A percentile compares a stretch with the other conserved stretches of the same genome.
Evolutionary conservation across 1,140 invertebrate genomes (phyloP).

Genomic region (Tyrophagus putrescentiae): DNA sequence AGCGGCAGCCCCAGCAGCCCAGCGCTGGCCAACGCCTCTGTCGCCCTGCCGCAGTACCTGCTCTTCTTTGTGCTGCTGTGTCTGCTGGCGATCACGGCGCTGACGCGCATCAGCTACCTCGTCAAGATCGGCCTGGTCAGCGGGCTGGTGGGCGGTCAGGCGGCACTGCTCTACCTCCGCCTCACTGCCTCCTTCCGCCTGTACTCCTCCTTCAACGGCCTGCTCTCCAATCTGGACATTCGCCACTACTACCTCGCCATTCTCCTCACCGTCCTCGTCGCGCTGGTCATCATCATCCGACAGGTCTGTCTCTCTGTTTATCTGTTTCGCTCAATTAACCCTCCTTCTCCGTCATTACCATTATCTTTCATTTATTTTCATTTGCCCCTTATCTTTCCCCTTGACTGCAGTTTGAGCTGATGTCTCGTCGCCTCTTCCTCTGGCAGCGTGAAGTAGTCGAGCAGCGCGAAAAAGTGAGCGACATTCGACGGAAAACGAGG

Average conservation of each 20-base stretch:
- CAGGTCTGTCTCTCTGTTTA: slow-evolving; percentile 27
- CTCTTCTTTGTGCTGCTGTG: slow-evolving; percentile 52
- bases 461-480: slow-evolving; percentile 64
- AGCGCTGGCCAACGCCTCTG: neutral
- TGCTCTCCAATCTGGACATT: neutral
- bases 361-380: slow-evolving; percentile 9
- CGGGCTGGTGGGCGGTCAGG: slow-evolving; percentile 44
- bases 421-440: slow-evolving; percentile 55
- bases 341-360: no score
- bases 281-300: slow-evolving; percentile 36
- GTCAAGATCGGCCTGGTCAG: slow-evolving; percentile 49
- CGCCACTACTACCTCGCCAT: slow-evolving; percentile 6
- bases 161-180: slow-evolving; percentile 44
- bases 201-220: slow-evolving; percentile 24
- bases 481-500: slow-evolving; percentile 71
- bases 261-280: slow-evolving; percentile 36
- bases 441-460: slow-evolving; percentile 55
- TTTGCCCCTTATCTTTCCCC: slow-evolving; percentile 18
- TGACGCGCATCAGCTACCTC: slow-evolving; percentile 54
- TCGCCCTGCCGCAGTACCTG: slow-evolving; percentile 50
- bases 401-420: slow-evolving; percentile 61
- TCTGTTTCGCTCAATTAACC: slow-evolving; percentile 15
- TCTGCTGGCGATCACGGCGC: slow-evolving; percentile 50
- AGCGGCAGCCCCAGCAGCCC: neutral
- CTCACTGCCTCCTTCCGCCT: slow-evolving; percentile 39